Evolutionary conservation across 2,113 vertebrate species (phyloP).

Genomic region (Siniperca knerii): DNA sequence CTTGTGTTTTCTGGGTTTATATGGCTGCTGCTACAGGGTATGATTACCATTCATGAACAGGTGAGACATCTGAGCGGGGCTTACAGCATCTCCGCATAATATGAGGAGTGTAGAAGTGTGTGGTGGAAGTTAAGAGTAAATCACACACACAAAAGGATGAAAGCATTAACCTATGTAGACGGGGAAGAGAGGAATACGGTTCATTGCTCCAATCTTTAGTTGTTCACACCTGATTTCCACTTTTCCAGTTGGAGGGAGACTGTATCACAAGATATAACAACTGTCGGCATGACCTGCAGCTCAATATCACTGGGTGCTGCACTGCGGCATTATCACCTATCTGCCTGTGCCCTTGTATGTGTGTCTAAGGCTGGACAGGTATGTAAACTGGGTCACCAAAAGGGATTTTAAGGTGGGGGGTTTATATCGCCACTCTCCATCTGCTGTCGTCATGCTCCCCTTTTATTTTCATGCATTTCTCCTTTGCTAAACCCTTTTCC

Average conservation of each 20-base stretch:
- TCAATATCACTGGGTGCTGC: conserved; percentile 39
- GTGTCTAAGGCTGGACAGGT: conserved; percentile 45
- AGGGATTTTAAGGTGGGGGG: conserved; percentile 17
- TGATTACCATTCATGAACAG: conserved; percentile 8
- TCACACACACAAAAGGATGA: conserved; percentile 50
- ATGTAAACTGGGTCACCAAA: conserved; percentile 58
- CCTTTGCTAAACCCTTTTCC: background rate
- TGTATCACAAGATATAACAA: background rate
- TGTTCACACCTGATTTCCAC: conserved; percentile 33
- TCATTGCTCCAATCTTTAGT: background rate
- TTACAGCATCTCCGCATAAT: conserved; percentile 8
- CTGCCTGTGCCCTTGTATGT: conserved; percentile 23
- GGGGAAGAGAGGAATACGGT: background rate
- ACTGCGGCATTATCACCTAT: conserved; percentile 53
- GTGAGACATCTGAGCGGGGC: background rate
- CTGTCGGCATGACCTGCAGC: background rate
- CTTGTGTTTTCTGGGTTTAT: background rate
- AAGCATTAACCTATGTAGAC: conserved; percentile 33
- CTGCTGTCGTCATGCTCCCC: conserved; percentile 26
- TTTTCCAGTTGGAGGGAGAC: conserved; percentile 46
- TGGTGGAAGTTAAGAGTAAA: conserved; percentile 42
- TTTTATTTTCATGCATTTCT: conserved; percentile 32
- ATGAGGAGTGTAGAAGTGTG: background rate
- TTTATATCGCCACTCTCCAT: conserved; percentile 38
- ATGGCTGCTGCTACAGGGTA: background rate